These are phyloP conservation scores for Tanytarsus gracilentus DNA, from an alignment of 2,888 invertebrate genomes.

Conservation along the genomic window DNA sequence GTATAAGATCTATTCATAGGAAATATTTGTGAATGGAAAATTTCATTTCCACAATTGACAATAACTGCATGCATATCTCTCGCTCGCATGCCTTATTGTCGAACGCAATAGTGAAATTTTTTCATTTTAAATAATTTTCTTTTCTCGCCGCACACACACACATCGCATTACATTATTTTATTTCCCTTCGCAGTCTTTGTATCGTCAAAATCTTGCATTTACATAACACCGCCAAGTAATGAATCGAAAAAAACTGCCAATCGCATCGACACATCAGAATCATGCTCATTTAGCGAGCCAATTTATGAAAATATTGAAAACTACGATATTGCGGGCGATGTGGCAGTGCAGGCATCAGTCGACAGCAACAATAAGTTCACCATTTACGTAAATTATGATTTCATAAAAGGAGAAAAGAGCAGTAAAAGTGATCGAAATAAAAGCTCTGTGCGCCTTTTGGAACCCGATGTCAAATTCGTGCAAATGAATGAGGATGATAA, in stretches of 20 bases:
- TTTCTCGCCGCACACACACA: background rate
- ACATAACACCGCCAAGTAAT: slow-evolving; percentile 45
- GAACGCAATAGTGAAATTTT: background rate
- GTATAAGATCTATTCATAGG: slow-evolving; percentile 7
- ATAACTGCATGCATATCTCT: background rate
- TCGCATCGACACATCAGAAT: background rate
- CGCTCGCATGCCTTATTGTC: background rate
- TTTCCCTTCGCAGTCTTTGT: slow-evolving; percentile 43
- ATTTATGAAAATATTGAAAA: slow-evolving; percentile 27
- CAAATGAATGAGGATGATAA: slow-evolving; percentile 4
- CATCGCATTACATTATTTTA: background rate
- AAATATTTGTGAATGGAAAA: slow-evolving; percentile 15
- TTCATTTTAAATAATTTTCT: background rate
- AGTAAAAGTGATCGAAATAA: background rate
- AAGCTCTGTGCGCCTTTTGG: slow-evolving; percentile 25
- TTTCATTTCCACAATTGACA: slow-evolving; percentile 13
- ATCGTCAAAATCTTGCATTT: slow-evolving; percentile 50
- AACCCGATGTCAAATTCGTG: slow-evolving; percentile 16
- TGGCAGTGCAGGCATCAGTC: slow-evolving; percentile 20
- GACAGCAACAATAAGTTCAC: slow-evolving; percentile 27
- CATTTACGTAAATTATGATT: slow-evolving; percentile 28
- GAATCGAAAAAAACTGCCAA: slow-evolving; percentile 10
- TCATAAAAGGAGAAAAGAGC: background rate
- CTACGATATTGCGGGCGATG: slow-evolving; percentile 10
- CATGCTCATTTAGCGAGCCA: background rate